phyloP scores from a whole-genome alignment of 1,140 invertebrate genomes.

The Panulirus ornatus region DNA sequence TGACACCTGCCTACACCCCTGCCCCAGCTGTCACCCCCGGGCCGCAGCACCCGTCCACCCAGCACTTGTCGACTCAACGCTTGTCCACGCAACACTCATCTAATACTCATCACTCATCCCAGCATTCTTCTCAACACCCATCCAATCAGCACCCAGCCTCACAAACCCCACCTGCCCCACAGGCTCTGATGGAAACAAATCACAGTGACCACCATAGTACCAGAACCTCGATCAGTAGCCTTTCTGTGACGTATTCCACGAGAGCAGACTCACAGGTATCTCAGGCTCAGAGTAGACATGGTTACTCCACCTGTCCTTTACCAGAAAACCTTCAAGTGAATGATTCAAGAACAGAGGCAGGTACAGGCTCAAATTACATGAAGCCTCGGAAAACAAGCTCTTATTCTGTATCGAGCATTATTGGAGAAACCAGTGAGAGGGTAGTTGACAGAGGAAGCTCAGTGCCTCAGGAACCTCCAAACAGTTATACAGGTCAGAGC shows the following conservation, averaged over 20 bases:
- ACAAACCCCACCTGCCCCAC: conserved; percentile 41
- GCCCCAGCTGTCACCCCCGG: conserved; percentile 71
- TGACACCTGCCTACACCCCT: conserved; percentile 69
- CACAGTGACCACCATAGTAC: conserved; percentile 42
- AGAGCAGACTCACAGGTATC: conserved; percentile 50
- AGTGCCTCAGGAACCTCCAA: conserved; percentile 54
- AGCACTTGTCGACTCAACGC: conserved; percentile 43
- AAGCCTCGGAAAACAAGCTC: conserved; percentile 73
- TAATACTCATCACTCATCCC: conserved; percentile 39
- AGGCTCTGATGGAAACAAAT: conserved; percentile 50
- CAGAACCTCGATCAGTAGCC: conserved; percentile 45
- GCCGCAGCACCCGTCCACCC: conserved; percentile 67
- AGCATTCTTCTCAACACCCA: conserved; percentile 47
- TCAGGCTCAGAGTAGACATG: conserved; percentile 57
- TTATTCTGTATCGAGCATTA: conserved; percentile 75
- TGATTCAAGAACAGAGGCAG: conserved; percentile 51
- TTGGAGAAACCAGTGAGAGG: conserved; percentile 74
- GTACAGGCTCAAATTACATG: conserved; percentile 41
- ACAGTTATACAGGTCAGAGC: conserved; percentile 53
- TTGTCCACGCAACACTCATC: conserved; percentile 47
- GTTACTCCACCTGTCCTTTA: conserved; percentile 53
- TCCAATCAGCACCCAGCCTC: conserved; percentile 51
- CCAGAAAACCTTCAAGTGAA: conserved; percentile 48
- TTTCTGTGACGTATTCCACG: conserved; percentile 51
- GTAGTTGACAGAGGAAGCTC: conserved; percentile 43